phyloP scores from a whole-genome alignment of 2,113 vertebrate species.

The Neotragus moschatus region DNA sequence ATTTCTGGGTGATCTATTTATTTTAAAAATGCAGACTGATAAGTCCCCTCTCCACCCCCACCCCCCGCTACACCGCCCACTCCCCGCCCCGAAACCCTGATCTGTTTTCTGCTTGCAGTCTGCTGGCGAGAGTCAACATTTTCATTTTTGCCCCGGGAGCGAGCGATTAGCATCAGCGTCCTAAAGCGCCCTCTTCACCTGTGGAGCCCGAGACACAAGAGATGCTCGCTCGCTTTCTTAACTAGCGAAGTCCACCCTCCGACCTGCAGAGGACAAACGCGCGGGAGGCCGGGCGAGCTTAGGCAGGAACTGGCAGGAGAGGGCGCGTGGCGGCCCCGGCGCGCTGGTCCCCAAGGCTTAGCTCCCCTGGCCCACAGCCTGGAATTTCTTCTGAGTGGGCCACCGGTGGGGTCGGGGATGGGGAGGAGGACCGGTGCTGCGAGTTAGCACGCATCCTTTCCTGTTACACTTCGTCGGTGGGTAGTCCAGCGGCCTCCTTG shows the following conservation, averaged over 20 bases:
- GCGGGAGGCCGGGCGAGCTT: neutral
- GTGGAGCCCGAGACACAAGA: too few relatives aligned
- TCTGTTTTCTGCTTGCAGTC: too few relatives aligned
- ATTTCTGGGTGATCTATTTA: neutral
- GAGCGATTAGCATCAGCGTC: too few relatives aligned
- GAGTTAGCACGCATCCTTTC: neutral
- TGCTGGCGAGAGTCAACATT: too few relatives aligned
- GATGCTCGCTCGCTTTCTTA: too few relatives aligned
- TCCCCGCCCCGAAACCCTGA: too few relatives aligned
- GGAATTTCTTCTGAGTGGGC: neutral
- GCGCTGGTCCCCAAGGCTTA: neutral
- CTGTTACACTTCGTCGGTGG: neutral
- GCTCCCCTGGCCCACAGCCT: neutral
- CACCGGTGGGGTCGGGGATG: neutral
- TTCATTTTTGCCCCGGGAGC: too few relatives aligned
- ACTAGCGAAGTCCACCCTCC: neutral
- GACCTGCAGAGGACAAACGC: neutral
- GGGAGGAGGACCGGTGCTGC: neutral
- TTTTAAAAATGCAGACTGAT: neutral
- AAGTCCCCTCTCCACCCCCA: neutral
- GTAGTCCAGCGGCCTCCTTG: neutral
- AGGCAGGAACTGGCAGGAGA: neutral
- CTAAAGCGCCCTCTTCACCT: too few relatives aligned
- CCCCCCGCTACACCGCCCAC: neutral
- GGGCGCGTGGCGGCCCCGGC: neutral